Conservation (phyloP, 1,140 invertebrate species). For the Ephestia elutella region DNA sequence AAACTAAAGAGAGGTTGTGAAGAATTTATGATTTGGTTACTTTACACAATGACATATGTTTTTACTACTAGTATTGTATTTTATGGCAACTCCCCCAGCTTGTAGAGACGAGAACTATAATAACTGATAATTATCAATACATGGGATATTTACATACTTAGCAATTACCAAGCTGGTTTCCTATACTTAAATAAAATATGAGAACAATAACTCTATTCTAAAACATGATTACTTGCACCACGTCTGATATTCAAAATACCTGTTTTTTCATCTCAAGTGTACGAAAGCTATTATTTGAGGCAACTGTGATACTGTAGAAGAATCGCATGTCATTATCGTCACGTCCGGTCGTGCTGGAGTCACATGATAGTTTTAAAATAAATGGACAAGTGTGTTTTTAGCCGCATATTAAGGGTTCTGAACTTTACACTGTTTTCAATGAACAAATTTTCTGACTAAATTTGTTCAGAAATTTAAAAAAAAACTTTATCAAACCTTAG, state of each 20-base stretch:
- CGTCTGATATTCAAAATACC: background rate
- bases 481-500: too few relatives aligned
- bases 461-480: too few relatives aligned
- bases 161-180: too few relatives aligned
- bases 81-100: too few relatives aligned
- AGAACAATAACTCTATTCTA: background rate
- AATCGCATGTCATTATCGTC: conserved; percentile 7
- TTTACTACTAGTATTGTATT: too few relatives aligned
- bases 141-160: too few relatives aligned
- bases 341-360: background rate
- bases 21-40: too few relatives aligned
- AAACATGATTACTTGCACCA: background rate
- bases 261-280: background rate
- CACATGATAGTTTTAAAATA: background rate
- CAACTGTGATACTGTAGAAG: background rate
- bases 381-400: background rate
- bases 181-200: background rate
- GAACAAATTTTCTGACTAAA: too few relatives aligned
- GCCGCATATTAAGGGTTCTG: background rate
- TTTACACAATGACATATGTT: too few relatives aligned
- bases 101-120: too few relatives aligned
- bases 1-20: too few relatives aligned
- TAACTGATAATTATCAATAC: too few relatives aligned
- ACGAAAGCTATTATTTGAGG: conserved; percentile 9
- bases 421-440: background rate